phyloP scores from a whole-genome alignment of 2,113 vertebrate species.

The Lucifuga dentata region DNA sequence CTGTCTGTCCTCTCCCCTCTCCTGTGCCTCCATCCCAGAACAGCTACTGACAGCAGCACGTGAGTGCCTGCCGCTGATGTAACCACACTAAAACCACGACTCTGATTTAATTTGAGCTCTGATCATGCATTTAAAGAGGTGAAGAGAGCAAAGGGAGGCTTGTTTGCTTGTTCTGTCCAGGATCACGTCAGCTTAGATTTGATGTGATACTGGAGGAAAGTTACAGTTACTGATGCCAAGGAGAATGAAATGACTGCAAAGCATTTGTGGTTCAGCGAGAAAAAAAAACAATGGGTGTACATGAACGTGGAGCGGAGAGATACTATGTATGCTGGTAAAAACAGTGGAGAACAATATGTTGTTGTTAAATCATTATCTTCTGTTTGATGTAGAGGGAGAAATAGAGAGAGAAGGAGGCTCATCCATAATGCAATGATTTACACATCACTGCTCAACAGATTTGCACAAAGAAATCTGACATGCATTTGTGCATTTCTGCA shows the following conservation, averaged over 20 bases:
- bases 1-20: slow-evolving; percentile 60
- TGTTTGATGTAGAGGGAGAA: background rate
- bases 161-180: background rate
- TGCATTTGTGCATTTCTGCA: background rate
- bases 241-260: background rate
- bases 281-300: background rate
- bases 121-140: slow-evolving; percentile 51
- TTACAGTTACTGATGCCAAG: background rate
- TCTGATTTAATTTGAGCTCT: slow-evolving; percentile 61
- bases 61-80: slow-evolving; percentile 49
- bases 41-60: slow-evolving; percentile 43
- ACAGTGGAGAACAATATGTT: background rate
- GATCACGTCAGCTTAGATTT: slow-evolving; percentile 20
- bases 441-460: slow-evolving; percentile 48
- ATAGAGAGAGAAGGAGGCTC: background rate
- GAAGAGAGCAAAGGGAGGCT: slow-evolving; percentile 43
- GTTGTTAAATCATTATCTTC: background rate
- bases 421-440: slow-evolving; percentile 57
- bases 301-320: background rate
- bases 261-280: no score
- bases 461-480: slow-evolving; percentile 36
- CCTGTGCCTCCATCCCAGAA: slow-evolving; percentile 33
- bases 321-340: slow-evolving; percentile 5
- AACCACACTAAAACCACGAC: slow-evolving; percentile 63
- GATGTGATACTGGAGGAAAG: slow-evolving; percentile 19